Evolutionary conservation across 2,797 vertebrate species (phyloP).

Genomic region (Acropternis orthonyx): DNA sequence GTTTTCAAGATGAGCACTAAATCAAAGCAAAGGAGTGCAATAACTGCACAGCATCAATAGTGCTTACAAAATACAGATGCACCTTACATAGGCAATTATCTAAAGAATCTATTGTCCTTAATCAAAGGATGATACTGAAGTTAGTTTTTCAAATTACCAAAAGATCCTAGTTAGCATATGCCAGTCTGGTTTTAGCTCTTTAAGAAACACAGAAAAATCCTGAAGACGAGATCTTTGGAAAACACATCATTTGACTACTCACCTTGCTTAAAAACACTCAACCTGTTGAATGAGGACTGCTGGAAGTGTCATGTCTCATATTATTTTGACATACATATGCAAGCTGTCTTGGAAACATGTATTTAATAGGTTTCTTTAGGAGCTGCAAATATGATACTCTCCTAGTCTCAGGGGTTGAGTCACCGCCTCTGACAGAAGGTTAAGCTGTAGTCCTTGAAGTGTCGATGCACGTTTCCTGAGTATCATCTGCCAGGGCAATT

Average conservation of each 20-base stretch:
- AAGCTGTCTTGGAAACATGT: neutral
- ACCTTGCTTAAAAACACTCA: neutral
- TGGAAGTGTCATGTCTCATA: neutral
- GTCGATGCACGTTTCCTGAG: neutral
- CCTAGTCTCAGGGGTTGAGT: neutral
- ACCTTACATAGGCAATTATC: conserved; percentile 27
- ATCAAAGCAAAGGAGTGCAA: conserved; percentile 66
- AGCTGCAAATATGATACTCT: neutral
- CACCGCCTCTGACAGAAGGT: neutral
- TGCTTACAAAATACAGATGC: conserved; percentile 63
- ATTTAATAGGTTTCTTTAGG: neutral
- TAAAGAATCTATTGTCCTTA: conserved; percentile 47
- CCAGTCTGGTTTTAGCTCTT: neutral
- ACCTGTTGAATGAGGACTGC: neutral
- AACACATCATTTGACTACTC: neutral
- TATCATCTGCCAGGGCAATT: neutral
- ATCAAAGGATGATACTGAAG: conserved; percentile 25
- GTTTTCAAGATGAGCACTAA: conserved; percentile 43
- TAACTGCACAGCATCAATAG: conserved; percentile 66
- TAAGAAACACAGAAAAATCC: neutral
- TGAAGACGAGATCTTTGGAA: neutral
- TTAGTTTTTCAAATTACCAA: conserved; percentile 23
- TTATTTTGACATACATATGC: neutral
- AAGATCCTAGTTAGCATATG: conserved; percentile 11
- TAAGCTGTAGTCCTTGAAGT: neutral